These are phyloP conservation scores for Dascyllus trimaculatus DNA, from an alignment of 2,113 vertebrate species.

Conservation along the genomic window DNA sequence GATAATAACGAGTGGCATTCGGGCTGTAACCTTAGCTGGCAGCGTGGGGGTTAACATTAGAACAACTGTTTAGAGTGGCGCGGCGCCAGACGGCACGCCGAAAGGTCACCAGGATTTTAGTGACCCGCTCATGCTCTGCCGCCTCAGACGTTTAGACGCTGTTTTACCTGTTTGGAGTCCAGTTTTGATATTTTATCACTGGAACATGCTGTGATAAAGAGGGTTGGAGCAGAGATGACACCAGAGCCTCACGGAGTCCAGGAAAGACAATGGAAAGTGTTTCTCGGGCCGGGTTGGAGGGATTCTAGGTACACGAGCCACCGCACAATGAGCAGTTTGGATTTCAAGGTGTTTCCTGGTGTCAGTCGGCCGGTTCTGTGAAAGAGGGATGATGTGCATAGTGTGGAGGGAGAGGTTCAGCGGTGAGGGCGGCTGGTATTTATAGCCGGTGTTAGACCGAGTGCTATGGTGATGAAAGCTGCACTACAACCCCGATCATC, in stretches of 20 bases:
- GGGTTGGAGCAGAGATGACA: not conserved
- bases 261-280: conserved; percentile 42
- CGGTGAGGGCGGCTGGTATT: conserved; percentile 68
- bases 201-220: not conserved
- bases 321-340: conserved; percentile 55
- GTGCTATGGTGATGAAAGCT: conserved; percentile 75
- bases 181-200: conserved; percentile 4
- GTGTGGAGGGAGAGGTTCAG: conserved; percentile 39
- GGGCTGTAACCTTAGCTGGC: conserved; percentile 73
- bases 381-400: conserved; percentile 71
- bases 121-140: conserved; percentile 32
- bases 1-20: conserved; percentile 65
- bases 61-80: conserved; percentile 81
- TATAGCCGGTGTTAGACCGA: conserved; percentile 76
- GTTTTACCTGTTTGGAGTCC: conserved; percentile 20
- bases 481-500: conserved; percentile 56
- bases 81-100: conserved; percentile 51
- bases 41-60: conserved; percentile 71
- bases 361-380: conserved; percentile 66
- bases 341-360: conserved; percentile 74
- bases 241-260: not conserved
- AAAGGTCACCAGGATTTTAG: conserved; percentile 76
- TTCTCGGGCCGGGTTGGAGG: conserved; percentile 8
- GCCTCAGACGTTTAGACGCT: not conserved
- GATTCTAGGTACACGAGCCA: conserved; percentile 1